Conservation (phyloP, 1,140 invertebrate species). For the Ridgeia piscesae region DNA sequence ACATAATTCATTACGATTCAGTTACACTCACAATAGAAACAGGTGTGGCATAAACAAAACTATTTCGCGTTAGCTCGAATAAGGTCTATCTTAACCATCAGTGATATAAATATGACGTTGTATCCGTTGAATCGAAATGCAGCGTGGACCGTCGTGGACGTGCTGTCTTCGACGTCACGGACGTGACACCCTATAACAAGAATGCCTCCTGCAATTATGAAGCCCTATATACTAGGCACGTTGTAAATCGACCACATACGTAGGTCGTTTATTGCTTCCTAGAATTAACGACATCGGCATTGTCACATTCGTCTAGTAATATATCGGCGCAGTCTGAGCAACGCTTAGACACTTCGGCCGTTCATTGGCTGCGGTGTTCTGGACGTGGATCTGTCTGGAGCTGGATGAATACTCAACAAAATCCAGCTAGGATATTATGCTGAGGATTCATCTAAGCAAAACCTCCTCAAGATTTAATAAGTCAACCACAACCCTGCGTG, state of each 20-base stretch:
- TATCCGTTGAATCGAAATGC: neutral
- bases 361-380: no score
- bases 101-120: no score
- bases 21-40: no score
- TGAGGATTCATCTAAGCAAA: no score
- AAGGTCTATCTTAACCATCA: no score
- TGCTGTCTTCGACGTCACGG: neutral
- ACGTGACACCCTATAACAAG: neutral
- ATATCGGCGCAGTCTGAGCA: neutral
- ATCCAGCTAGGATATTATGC: no score
- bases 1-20: neutral
- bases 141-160: neutral
- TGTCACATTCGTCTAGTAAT: neutral
- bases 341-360: neutral
- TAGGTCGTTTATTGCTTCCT: neutral
- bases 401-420: no score
- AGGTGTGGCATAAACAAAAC: no score
- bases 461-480: no score
- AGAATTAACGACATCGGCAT: neutral
- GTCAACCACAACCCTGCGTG: no score
- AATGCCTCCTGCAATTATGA: neutral
- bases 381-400: no score
- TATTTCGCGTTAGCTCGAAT: no score
- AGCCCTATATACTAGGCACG: neutral
- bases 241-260: neutral